These are phyloP conservation scores for Trichogramma evanescens DNA, from an alignment of 2,888 invertebrate genomes.

Conservation along the genomic window DNA sequence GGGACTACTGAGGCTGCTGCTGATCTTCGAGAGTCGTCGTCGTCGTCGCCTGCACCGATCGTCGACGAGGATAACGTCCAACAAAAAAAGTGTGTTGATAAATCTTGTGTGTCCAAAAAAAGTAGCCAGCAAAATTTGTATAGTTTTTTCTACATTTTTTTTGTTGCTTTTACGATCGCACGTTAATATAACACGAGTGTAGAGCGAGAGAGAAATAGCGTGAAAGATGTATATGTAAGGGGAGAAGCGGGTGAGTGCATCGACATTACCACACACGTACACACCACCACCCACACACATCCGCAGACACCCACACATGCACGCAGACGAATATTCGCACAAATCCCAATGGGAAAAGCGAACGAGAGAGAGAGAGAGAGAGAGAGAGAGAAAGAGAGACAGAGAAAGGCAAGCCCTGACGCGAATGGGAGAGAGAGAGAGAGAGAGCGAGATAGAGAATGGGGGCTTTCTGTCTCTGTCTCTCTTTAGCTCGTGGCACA, in stretches of 20 bases:
- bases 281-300: neutral
- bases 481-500: conserved; percentile 6
- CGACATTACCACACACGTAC: neutral
- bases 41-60: neutral
- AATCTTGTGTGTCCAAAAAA: neutral
- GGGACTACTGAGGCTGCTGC: too few species aligned
- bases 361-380: neutral
- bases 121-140: too few species aligned
- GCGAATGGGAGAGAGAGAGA: neutral
- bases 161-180: too few species aligned
- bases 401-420: conserved; percentile 20
- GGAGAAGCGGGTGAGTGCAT: conserved; percentile 1
- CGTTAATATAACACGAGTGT: neutral
- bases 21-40: neutral
- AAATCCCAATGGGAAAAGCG: too few species aligned
- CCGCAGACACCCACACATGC: neutral
- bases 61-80: neutral
- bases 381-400: conserved; percentile 2
- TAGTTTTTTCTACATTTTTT: too few species aligned
- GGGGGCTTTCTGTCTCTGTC: neutral
- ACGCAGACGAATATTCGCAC: neutral
- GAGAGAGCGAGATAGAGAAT: conserved; percentile 6
- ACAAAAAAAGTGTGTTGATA: neutral
- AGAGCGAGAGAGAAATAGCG: neutral
- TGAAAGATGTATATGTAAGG: neutral